A percentile compares a stretch with the other conserved stretches of the same genome.
phyloP scores from a whole-genome alignment of 2,113 vertebrate genomes.

The Bagarius yarrelli region DNA sequence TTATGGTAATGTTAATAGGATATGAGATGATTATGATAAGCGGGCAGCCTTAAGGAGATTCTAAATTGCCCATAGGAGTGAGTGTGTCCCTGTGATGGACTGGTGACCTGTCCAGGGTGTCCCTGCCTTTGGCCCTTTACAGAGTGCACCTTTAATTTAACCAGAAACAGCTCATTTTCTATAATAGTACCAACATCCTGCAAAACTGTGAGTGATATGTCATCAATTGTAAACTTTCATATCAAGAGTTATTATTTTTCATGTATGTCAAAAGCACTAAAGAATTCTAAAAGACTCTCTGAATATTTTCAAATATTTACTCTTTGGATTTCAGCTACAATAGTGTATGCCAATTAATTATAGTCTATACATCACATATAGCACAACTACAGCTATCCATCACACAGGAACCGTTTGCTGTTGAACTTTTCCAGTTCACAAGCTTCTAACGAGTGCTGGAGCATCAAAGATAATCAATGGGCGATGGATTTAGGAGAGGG shows the following conservation, averaged over 20 bases:
- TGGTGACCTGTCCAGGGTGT: no score
- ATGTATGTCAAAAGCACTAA: neutral
- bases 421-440: conserved; percentile 37
- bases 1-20: neutral
- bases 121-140: no score
- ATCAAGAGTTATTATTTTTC: neutral
- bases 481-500: conserved; percentile 12
- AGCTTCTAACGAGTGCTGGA: conserved; percentile 44
- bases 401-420: conserved; percentile 10
- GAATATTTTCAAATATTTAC: neutral
- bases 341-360: neutral
- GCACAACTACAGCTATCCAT: conserved; percentile 11
- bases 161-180: neutral
- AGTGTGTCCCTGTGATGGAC: no score
- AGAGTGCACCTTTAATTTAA: neutral
- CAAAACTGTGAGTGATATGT: neutral
- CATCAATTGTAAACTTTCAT: neutral
- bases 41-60: no score
- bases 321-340: neutral
- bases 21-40: neutral
- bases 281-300: neutral
- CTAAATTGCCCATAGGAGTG: no score
- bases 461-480: conserved; percentile 39
- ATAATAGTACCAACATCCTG: neutral
- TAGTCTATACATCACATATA: neutral